phyloP scores from a whole-genome alignment of 2,888 invertebrate species.

The Agriopis leucophaearia region DNA sequence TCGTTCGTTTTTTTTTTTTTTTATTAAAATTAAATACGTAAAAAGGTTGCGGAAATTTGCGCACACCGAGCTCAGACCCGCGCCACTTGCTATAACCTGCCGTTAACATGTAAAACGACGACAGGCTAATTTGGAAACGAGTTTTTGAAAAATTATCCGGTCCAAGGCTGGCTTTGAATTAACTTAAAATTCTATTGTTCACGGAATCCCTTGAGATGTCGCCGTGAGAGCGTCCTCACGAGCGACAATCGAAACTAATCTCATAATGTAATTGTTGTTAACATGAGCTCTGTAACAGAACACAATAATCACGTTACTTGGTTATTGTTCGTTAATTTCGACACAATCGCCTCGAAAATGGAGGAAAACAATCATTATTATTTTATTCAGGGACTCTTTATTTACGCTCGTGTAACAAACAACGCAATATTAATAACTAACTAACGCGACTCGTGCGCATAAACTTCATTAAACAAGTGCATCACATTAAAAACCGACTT shows the following conservation, averaged over 20 bases:
- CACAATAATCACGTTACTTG: constrained; percentile 9
- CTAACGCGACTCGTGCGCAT: too few species aligned
- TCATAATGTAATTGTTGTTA: constrained; percentile 13
- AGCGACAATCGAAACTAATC: constrained; percentile 21
- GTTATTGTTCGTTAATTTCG: constrained; percentile 17
- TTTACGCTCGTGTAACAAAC: background rate
- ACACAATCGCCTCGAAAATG: constrained; percentile 8
- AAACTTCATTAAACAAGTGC: too few species aligned
- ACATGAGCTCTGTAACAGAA: constrained; percentile 10
- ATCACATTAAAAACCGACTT: too few species aligned
- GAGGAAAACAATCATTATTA: constrained; percentile 6
- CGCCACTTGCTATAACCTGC: too few species aligned
- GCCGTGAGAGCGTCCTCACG: constrained; percentile 34
- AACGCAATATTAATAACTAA: too few species aligned
- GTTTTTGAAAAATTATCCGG: constrained; percentile 36
- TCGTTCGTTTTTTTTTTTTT: too few species aligned
- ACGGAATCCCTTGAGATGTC: constrained; percentile 36
- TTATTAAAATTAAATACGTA: too few species aligned
- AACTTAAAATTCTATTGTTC: constrained; percentile 45
- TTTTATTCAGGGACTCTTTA: constrained; percentile 8
- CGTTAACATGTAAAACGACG: constrained; percentile 12
- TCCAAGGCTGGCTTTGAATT: constrained; percentile 37
- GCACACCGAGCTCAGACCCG: too few species aligned
- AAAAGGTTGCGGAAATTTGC: too few species aligned
- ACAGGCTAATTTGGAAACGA: constrained; percentile 31